These are phyloP conservation scores for Eulemur rubriventer DNA, from an alignment of 2,797 vertebrate genomes.

Conservation along the genomic window DNA sequence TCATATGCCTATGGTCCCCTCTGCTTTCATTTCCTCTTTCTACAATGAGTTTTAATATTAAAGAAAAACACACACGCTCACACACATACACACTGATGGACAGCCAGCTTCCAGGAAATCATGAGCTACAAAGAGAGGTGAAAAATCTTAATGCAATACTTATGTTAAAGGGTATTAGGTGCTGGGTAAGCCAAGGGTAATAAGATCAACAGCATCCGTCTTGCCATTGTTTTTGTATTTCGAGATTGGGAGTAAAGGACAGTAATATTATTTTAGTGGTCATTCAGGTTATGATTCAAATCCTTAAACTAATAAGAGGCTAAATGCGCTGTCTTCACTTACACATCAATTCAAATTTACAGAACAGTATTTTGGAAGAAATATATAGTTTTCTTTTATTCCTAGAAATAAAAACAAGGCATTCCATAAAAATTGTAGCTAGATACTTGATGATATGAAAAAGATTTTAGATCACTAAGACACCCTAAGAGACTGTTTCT, in stretches of 20 bases:
- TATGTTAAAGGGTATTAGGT: slow-evolving; percentile 56
- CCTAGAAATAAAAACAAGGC: slow-evolving; percentile 41
- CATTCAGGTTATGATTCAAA: neutral
- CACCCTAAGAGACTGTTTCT: neutral
- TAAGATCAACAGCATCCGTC: slow-evolving; percentile 19
- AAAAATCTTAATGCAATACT: slow-evolving; percentile 42
- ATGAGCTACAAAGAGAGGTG: slow-evolving; percentile 28
- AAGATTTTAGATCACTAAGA: neutral
- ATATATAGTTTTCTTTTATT: neutral
- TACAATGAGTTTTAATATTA: slow-evolving; percentile 61
- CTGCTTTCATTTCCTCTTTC: slow-evolving; percentile 66
- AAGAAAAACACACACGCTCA: slow-evolving; percentile 63
- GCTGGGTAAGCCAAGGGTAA: slow-evolving; percentile 38
- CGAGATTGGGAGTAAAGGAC: neutral
- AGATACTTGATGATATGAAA: neutral
- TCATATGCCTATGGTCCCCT: slow-evolving; percentile 43
- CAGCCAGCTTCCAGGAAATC: slow-evolving; percentile 66
- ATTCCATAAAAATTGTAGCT: neutral
- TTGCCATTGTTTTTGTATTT: slow-evolving; percentile 52
- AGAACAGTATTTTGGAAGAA: slow-evolving; percentile 20
- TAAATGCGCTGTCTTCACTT: neutral
- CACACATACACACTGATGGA: slow-evolving; percentile 46
- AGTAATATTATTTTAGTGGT: neutral
- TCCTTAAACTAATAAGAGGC: slow-evolving; percentile 10
- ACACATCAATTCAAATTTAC: slow-evolving; percentile 15